Evolutionary conservation across 2,113 vertebrate species (phyloP).

Genomic region (Silurus meridionalis): DNA sequence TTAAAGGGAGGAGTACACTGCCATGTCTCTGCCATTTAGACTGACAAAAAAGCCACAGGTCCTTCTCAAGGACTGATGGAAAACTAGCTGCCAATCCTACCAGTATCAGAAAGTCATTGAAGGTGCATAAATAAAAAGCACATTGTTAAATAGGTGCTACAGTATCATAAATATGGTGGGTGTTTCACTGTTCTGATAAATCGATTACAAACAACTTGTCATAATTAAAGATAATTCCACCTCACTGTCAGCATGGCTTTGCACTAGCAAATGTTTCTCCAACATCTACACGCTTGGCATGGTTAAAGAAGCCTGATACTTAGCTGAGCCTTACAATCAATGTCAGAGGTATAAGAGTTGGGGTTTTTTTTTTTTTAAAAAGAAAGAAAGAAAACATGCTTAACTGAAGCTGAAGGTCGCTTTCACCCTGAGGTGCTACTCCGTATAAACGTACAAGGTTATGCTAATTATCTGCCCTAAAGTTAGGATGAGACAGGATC

Average conservation of each 20-base stretch:
- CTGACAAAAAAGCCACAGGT: background rate
- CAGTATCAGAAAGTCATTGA: background rate
- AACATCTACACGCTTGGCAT: background rate
- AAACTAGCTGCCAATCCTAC: background rate
- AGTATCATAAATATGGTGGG: background rate
- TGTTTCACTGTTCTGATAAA: background rate
- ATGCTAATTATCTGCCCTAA: slow-evolving; percentile 19
- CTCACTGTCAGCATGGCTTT: background rate
- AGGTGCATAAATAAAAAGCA: background rate
- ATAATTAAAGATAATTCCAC: background rate
- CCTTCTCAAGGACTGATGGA: background rate
- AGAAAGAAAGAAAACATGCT: background rate
- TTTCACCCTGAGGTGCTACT: slow-evolving; percentile 8
- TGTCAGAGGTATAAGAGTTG: slow-evolving; percentile 13
- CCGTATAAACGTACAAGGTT: background rate
- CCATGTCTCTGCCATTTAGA: background rate
- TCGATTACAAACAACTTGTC: background rate
- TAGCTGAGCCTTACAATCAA: slow-evolving; percentile 5
- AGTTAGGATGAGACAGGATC: slow-evolving; percentile 12
- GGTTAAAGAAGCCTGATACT: background rate
- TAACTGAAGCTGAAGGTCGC: slow-evolving; percentile 34
- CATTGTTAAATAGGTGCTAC: background rate
- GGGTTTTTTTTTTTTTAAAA: background rate
- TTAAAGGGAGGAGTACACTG: background rate
- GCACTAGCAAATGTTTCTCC: background rate